Conservation (phyloP, 2,797 vertebrate genomes). For the Hippopotamyrus pictus region DNA sequence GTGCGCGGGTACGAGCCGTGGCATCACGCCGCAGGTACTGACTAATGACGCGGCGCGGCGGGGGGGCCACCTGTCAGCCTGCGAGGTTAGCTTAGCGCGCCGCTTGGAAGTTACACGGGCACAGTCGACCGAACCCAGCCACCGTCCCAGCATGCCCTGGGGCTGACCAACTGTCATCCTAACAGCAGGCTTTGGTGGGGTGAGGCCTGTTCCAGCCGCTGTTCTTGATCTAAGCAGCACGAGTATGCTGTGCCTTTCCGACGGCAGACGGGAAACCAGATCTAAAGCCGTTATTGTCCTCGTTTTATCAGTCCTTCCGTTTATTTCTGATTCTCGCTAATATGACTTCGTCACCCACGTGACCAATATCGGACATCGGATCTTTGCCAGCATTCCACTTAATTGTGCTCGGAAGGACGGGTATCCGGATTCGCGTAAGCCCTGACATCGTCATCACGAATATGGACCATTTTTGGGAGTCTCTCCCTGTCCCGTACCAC, state of each 20-base stretch:
- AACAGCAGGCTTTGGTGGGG: background rate
- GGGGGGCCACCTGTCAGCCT: slow-evolving; percentile 1
- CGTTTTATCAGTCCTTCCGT: background rate
- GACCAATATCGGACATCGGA: background rate
- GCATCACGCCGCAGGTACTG: background rate
- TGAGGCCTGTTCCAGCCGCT: background rate
- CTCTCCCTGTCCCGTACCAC: slow-evolving; percentile 24
- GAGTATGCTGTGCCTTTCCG: background rate
- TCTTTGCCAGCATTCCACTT: background rate
- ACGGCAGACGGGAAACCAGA: background rate
- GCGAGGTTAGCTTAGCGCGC: background rate
- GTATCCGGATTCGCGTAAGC: background rate
- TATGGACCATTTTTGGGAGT: background rate
- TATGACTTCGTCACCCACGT: background rate
- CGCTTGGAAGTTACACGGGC: slow-evolving; percentile 5
- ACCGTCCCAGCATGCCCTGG: slow-evolving; percentile 6
- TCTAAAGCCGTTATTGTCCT: background rate
- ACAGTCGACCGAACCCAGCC: slow-evolving; percentile 10
- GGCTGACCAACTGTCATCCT: slow-evolving; percentile 6
- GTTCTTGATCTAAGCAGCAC: background rate
- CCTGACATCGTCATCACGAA: background rate
- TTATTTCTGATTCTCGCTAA: background rate
- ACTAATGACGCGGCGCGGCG: background rate
- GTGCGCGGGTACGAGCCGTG: background rate
- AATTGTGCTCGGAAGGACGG: background rate